Conservation (phyloP, 1,140 invertebrate genomes). For the Colletes latitarsis region DNA sequence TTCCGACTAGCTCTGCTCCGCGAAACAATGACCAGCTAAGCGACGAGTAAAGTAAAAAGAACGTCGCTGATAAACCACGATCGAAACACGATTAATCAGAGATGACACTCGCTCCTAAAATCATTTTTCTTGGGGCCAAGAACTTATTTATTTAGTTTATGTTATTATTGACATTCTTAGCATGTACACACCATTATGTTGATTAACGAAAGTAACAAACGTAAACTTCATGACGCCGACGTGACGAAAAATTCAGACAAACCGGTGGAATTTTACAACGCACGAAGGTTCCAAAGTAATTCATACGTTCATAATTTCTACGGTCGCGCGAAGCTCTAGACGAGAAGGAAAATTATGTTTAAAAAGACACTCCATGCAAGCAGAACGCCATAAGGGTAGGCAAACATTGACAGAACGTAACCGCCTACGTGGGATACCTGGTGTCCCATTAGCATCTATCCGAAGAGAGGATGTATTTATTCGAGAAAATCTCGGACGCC, state of each 20-base stretch:
- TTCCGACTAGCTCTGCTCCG: no score
- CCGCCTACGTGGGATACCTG: conserved; percentile 58
- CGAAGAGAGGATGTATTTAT: conserved; percentile 51
- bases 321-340: background rate
- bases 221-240: background rate
- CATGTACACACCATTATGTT: no score
- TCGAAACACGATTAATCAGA: no score
- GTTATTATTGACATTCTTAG: no score
- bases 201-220: background rate
- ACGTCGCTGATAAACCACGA: no score
- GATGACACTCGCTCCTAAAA: no score
- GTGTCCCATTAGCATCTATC: conserved; percentile 60
- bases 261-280: background rate
- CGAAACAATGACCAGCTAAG: no score
- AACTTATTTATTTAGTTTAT: no score
- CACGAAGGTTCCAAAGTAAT: background rate
- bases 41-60: no score
- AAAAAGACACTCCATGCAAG: conserved; percentile 45
- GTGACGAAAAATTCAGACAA: background rate
- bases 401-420: conserved; percentile 66
- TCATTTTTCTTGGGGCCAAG: no score
- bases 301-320: conserved; percentile 7
- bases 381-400: conserved; percentile 53
- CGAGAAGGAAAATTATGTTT: conserved; percentile 40
- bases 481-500: conserved; percentile 36